Conservation (phyloP, 2,888 invertebrate genomes). For the Cheilosia pagana region DNA sequence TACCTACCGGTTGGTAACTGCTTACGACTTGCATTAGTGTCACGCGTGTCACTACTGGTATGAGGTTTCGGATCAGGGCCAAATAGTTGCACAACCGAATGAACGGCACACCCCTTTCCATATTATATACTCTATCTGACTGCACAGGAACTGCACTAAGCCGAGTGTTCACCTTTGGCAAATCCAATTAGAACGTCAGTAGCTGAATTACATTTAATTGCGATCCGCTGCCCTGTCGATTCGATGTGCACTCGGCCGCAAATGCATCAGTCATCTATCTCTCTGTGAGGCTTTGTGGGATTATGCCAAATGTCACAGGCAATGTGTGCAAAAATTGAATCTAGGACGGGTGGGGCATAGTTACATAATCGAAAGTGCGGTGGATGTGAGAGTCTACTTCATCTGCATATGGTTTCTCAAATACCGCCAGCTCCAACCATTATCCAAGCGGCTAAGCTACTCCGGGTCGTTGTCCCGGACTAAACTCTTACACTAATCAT, state of each 20-base stretch:
- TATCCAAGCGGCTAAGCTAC: too few relatives aligned
- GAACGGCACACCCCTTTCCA: background rate
- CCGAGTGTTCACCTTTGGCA: background rate
- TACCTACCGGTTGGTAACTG: background rate
- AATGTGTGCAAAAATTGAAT: too few relatives aligned
- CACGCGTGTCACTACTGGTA: background rate
- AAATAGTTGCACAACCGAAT: background rate
- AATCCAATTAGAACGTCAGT: background rate
- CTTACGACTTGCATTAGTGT: background rate
- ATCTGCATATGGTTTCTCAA: too few relatives aligned
- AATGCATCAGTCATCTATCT: background rate
- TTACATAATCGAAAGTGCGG: background rate
- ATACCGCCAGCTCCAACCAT: too few relatives aligned
- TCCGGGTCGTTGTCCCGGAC: too few relatives aligned
- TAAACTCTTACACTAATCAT: too few relatives aligned
- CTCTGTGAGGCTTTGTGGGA: too few relatives aligned
- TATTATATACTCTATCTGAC: background rate
- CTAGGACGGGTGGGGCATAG: background rate
- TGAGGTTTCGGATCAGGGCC: slow-evolving; percentile 1
- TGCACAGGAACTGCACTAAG: slow-evolving; percentile 1
- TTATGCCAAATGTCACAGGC: too few relatives aligned
- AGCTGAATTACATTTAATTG: background rate
- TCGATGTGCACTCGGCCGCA: background rate
- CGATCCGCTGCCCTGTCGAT: background rate
- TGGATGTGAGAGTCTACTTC: too few relatives aligned